Percentiles rank a stretch among this genome's conserved stretches.
Evolutionary conservation across 2,797 vertebrate species (phyloP).

Genomic region (Myotis myotis): DNA sequence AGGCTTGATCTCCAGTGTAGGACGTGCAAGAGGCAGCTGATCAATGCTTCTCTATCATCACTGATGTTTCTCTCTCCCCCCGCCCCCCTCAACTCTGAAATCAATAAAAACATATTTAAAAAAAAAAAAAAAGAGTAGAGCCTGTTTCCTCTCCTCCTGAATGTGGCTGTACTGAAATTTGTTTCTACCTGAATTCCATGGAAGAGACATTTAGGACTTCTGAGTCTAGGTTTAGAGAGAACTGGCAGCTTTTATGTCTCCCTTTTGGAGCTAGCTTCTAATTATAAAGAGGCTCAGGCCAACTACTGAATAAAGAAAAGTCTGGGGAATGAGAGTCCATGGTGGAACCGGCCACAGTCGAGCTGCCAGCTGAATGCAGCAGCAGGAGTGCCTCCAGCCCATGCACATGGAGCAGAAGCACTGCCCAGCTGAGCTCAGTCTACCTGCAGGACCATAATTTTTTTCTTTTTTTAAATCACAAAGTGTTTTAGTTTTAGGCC

Average conservation of each 20-base stretch:
- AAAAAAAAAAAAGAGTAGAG: too few species aligned
- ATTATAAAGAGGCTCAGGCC: background rate
- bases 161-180: background rate
- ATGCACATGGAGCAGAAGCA: background rate
- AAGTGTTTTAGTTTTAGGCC: background rate
- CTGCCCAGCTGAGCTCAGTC: background rate
- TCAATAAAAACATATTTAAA: too few species aligned
- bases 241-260: background rate
- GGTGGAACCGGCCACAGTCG: rapidly evolving
- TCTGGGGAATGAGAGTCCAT: background rate
- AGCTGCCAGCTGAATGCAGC: background rate
- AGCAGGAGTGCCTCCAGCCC: background rate
- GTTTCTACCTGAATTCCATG: background rate
- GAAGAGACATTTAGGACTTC: background rate
- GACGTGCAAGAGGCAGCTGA: too few species aligned
- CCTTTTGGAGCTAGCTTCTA: background rate
- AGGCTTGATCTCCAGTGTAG: too few species aligned
- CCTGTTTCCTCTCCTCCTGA: background rate
- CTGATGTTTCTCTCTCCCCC: too few species aligned
- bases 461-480: background rate
- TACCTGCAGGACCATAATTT: too few species aligned
- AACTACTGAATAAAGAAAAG: background rate
- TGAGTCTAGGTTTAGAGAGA: background rate
- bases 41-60: too few species aligned
- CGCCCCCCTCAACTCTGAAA: too few species aligned